These are phyloP conservation scores for Philereme vetulata DNA, from an alignment of 2,888 invertebrate genomes.

Conservation along the genomic window DNA sequence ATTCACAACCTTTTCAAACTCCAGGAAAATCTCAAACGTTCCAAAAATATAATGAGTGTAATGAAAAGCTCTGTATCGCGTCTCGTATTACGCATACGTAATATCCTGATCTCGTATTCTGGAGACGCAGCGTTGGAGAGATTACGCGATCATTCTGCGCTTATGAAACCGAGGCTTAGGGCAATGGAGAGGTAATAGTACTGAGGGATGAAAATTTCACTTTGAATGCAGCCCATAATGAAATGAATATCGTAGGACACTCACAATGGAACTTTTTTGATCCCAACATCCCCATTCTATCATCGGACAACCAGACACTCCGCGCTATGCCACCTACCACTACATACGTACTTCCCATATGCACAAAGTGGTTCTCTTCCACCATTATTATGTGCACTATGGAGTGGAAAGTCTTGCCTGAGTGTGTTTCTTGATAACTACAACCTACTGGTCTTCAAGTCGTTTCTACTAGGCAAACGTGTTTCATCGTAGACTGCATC, in stretches of 20 bases:
- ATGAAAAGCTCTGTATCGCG: slow-evolving; percentile 20
- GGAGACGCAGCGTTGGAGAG: slow-evolving; percentile 19
- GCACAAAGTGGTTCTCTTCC: too few relatives aligned
- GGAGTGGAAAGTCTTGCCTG: too few relatives aligned
- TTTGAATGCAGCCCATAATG: background rate
- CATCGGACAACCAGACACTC: too few relatives aligned
- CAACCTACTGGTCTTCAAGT: too few relatives aligned
- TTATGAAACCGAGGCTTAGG: slow-evolving; percentile 26
- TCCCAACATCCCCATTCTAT: too few relatives aligned
- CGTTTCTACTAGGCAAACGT: too few relatives aligned
- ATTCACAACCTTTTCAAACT: background rate
- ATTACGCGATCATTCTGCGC: slow-evolving; percentile 30
- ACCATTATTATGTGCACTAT: too few relatives aligned
- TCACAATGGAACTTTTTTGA: background rate
- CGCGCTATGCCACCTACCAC: too few relatives aligned
- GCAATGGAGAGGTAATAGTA: background rate
- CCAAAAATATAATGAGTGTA: slow-evolving; percentile 17
- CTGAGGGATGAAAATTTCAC: background rate
- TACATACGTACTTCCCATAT: too few relatives aligned
- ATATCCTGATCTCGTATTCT: slow-evolving; percentile 21
- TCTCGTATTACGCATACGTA: slow-evolving; percentile 19
- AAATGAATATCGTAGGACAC: background rate
- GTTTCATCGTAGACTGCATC: too few relatives aligned
- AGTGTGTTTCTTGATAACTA: too few relatives aligned
- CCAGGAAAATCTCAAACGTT: background rate